A percentile compares a stretch with the other conserved stretches of the same genome.
Conservation (phyloP, 2,888 invertebrate genomes). For the Yponomeuta malinellus region DNA sequence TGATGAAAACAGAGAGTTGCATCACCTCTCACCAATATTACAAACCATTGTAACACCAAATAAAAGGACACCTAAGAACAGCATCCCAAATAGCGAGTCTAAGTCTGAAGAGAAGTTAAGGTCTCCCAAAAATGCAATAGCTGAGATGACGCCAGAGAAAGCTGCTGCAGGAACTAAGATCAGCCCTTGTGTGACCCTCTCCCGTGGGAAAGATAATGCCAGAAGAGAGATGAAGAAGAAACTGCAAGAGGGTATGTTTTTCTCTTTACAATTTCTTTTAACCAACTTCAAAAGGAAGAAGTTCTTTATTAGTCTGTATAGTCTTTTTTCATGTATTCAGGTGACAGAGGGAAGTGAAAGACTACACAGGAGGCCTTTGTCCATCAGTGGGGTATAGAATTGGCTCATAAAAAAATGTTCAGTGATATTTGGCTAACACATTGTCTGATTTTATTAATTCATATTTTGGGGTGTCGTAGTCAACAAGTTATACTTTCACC, state of each 20-base stretch:
- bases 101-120: constrained; percentile 52
- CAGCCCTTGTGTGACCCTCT: constrained; percentile 76
- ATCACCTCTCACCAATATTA: background rate
- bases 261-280: background rate
- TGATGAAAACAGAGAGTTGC: background rate
- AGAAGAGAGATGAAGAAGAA: constrained; percentile 72
- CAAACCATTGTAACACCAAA: background rate
- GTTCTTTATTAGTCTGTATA: too few relatives aligned
- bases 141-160: constrained; percentile 43
- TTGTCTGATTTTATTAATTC: too few relatives aligned
- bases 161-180: constrained; percentile 41
- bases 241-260: constrained; percentile 48
- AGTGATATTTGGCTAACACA: too few relatives aligned
- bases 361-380: too few relatives aligned
- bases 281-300: too few relatives aligned
- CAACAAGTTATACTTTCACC: too few relatives aligned
- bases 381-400: too few relatives aligned
- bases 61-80: constrained; percentile 35
- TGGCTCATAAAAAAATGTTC: too few relatives aligned
- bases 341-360: too few relatives aligned
- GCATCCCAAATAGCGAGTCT: constrained; percentile 54
- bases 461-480: too few relatives aligned
- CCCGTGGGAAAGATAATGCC: constrained; percentile 76
- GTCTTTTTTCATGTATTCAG: too few relatives aligned
- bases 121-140: constrained; percentile 38